Base-by-base conservation (phyloP, 2,888 invertebrate genomes). In the Drosophila monieri region DNA sequence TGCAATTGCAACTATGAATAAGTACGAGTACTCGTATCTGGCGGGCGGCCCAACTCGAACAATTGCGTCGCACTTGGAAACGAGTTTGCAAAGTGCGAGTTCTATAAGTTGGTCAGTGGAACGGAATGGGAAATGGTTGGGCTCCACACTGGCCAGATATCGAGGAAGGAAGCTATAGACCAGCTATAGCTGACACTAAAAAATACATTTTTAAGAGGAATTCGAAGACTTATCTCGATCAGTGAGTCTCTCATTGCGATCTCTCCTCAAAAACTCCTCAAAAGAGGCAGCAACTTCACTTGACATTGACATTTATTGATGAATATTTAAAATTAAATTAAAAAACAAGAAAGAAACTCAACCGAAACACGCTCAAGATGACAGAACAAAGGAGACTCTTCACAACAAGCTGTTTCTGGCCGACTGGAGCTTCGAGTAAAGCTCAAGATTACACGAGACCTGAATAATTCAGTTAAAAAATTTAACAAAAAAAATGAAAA, bases 71-170 rank as follows among this genome's bases (percentile, higher is more conserved):
- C 64, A 64, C 67, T 64, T 66, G 54, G 61, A 84, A 80, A 86
- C 80, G 47, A 86, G 80, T 86, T 84, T 75, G 35, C 35, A 47
- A 60, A 61, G 47, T 46, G 65, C 48, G 55, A 56, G 55, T 53
- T 52, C 54, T 43, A 48, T 74, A 85, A 81, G 67, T 83, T 83
- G 86, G 86, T 77, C 79, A 80, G 71, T 83, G 67, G 65, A 61
- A 62, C 80, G 74, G 59, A 54, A 58, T 70, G 70, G 62, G 51
- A 52, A 73, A 53, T 70, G 66, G 23, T 39, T 5, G 21, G 8
- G 14, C 44, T 37, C 35, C 8, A 15, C 39, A 48, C 12, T 46
- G 39, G 48, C 25, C 61, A 27, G 51, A 52, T 49, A 68, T 44
- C 18, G 72, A 23, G 37, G 44, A 49, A 69, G 68, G 64, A 61